Evolutionary conservation across 2,888 invertebrate species (phyloP).

Genomic region (Cephalotes varians): DNA sequence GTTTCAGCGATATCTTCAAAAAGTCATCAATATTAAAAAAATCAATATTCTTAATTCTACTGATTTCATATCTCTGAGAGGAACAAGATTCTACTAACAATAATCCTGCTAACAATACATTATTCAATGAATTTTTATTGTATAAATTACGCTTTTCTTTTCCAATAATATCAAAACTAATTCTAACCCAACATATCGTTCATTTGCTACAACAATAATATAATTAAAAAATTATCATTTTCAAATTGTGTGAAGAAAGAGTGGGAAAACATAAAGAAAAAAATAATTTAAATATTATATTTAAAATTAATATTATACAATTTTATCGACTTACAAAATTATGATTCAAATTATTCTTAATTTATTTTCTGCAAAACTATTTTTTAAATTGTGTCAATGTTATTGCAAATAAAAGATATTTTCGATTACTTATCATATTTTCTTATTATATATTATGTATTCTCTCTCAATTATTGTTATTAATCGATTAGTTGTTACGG

Average conservation of each 20-base stretch:
- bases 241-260: too few relatives aligned
- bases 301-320: too few relatives aligned
- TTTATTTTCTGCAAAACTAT: too few relatives aligned
- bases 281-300: too few relatives aligned
- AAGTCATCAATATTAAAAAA: background rate
- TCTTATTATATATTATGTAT: background rate
- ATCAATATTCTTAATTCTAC: background rate
- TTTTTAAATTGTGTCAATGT: too few relatives aligned
- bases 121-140: background rate
- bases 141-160: background rate
- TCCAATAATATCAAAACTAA: background rate
- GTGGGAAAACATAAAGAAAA: too few relatives aligned
- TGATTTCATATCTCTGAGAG: background rate
- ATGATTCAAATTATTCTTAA: too few relatives aligned
- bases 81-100: background rate
- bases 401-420: too few relatives aligned
- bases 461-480: constrained; percentile 11
- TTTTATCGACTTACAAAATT: too few relatives aligned
- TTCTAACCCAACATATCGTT: background rate
- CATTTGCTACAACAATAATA: too few relatives aligned
- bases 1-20: background rate
- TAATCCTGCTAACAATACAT: too few relatives aligned
- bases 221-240: too few relatives aligned
- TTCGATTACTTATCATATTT: background rate
- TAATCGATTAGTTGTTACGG: background rate